Evolutionary conservation across 2,113 vertebrate species (phyloP).

Genomic region (Crotalus horridus): DNA sequence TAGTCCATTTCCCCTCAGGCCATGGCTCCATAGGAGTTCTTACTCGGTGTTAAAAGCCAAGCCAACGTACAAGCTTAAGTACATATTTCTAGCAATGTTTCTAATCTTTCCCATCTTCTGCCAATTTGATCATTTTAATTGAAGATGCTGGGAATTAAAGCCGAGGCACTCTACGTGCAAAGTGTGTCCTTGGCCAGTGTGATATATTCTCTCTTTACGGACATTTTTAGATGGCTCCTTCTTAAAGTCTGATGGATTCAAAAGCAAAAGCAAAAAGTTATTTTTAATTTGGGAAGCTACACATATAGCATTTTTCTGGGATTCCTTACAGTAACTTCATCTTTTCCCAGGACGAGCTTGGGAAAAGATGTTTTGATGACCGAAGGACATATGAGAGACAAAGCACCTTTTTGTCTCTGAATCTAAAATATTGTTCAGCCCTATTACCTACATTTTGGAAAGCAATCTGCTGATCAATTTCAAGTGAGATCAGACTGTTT

Average conservation of each 20-base stretch:
- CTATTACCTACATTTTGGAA: background rate
- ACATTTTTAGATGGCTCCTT: background rate
- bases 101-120: background rate
- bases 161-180: background rate
- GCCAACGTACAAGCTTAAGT: background rate
- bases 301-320: background rate
- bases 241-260: background rate
- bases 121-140: background rate
- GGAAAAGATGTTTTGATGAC: background rate
- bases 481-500: background rate
- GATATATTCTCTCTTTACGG: background rate
- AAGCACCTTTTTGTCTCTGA: background rate
- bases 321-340: background rate
- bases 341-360: background rate
- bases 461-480: background rate
- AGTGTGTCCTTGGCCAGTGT: background rate
- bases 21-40: background rate
- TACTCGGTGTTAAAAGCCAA: background rate
- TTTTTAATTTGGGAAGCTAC: background rate
- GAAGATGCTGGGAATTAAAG: background rate
- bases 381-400: background rate
- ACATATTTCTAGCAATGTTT: background rate
- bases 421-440: background rate
- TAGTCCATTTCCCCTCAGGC: background rate
- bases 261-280: background rate